Evolutionary conservation across 2,797 vertebrate genomes (phyloP).

Genomic region (Anguilla marmorata): DNA sequence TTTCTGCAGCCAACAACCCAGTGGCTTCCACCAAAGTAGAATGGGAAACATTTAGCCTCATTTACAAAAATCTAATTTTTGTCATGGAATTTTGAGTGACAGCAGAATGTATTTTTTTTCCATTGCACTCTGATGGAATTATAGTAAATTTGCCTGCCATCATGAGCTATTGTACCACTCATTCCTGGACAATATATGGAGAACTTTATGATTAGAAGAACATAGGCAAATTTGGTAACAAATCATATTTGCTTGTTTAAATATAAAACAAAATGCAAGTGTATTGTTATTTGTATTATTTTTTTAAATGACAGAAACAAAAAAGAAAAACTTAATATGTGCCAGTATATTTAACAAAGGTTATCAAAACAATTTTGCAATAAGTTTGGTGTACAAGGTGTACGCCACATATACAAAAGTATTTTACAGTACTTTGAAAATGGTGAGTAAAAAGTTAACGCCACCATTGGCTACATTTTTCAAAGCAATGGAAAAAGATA

Average conservation of each 20-base stretch:
- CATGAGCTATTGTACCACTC: background rate
- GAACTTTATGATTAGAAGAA: background rate
- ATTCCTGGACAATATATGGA: background rate
- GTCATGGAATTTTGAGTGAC: background rate
- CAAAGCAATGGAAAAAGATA: slow-evolving; percentile 62
- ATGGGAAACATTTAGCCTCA: background rate
- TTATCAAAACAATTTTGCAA: background rate
- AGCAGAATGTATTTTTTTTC: background rate
- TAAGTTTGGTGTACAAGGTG: slow-evolving; percentile 11
- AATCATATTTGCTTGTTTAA: background rate
- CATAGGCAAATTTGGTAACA: background rate
- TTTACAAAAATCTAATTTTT: background rate
- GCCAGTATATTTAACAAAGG: background rate
- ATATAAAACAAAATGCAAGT: background rate
- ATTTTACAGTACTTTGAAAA: slow-evolving; percentile 65
- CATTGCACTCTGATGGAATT: background rate
- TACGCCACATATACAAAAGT: background rate
- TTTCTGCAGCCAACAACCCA: background rate
- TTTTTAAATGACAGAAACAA: background rate
- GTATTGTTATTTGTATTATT: background rate
- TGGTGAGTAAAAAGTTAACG: slow-evolving; percentile 41
- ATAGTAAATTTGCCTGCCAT: background rate
- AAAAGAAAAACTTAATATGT: background rate
- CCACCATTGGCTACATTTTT: slow-evolving; percentile 69
- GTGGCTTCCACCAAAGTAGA: background rate